These are phyloP conservation scores for Eutolmus rufibarbis DNA, from an alignment of 2,888 invertebrate genomes.

Conservation along the genomic window DNA sequence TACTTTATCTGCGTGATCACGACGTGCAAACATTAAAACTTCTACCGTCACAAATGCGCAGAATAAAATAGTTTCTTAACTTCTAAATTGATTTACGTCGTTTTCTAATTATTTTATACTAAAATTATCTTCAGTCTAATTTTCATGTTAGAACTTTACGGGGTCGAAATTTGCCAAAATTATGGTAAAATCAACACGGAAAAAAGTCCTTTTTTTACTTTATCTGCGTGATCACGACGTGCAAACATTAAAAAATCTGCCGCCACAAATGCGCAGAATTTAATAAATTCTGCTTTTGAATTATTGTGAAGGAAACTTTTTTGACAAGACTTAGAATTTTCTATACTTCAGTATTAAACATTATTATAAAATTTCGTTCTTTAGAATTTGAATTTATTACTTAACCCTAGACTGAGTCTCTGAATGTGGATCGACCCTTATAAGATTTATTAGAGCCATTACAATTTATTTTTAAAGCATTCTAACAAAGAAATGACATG, in stretches of 20 bases:
- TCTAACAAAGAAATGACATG: no score
- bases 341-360: no score
- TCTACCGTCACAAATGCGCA: slow-evolving; percentile 21
- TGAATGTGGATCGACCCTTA: no score
- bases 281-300: neutral
- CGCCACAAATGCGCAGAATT: slow-evolving; percentile 26
- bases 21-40: neutral
- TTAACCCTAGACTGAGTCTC: no score
- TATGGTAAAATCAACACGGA: slow-evolving; percentile 3
- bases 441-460: neutral
- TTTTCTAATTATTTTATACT: neutral
- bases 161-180: neutral
- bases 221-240: slow-evolving; percentile 23
- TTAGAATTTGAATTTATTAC: no score
- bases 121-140: neutral
- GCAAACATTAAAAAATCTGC: neutral
- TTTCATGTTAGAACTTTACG: slow-evolving; percentile 9
- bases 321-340: no score
- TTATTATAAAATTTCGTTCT: no score
- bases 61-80: neutral
- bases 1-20: slow-evolving; percentile 28
- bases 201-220: neutral
- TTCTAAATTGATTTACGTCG: neutral
- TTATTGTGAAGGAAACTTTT: no score
- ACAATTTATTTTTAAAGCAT: neutral